phyloP scores from a whole-genome alignment of 2,888 invertebrate species.

The Rhodophaea formosa region DNA sequence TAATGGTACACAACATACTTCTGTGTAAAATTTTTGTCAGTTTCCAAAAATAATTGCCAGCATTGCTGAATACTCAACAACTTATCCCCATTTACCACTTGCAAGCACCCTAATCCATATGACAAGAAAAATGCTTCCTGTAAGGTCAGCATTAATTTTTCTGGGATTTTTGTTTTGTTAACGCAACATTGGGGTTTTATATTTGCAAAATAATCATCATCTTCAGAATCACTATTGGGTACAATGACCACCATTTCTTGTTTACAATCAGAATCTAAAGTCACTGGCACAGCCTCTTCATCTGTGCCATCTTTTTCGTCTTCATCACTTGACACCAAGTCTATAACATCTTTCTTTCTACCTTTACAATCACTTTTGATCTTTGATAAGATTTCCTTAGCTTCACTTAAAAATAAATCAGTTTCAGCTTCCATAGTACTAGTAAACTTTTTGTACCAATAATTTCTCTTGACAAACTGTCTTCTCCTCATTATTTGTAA shows the following conservation, averaged over 20 bases:
- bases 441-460: slow-evolving; percentile 74
- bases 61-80: slow-evolving; percentile 74
- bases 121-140: slow-evolving; percentile 90
- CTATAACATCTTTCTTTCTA: slow-evolving; percentile 61
- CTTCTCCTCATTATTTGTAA: slow-evolving; percentile 80
- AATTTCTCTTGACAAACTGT: slow-evolving; percentile 81
- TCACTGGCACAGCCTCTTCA: slow-evolving; percentile 15
- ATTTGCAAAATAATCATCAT: slow-evolving; percentile 82
- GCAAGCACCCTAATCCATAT: slow-evolving; percentile 84
- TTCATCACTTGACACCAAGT: slow-evolving; percentile 73
- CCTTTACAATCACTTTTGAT: slow-evolving; percentile 47
- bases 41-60: slow-evolving; percentile 81
- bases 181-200: slow-evolving; percentile 82
- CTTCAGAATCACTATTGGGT: slow-evolving; percentile 84
- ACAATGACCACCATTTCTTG: slow-evolving; percentile 80
- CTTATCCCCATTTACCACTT: slow-evolving; percentile 78
- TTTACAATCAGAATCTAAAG: slow-evolving; percentile 34
- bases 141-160: slow-evolving; percentile 84
- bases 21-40: slow-evolving; percentile 82
- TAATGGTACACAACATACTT: slow-evolving; percentile 92
- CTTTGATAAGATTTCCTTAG: slow-evolving; percentile 52
- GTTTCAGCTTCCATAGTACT: slow-evolving; percentile 39
- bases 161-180: slow-evolving; percentile 81
- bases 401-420: slow-evolving; percentile 53
- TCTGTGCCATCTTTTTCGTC: slow-evolving; percentile 41